A percentile compares a stretch with the other conserved stretches of the same genome.
Evolutionary conservation across 2,888 invertebrate genomes (phyloP).

Genomic region (Leptopilina syphax): DNA sequence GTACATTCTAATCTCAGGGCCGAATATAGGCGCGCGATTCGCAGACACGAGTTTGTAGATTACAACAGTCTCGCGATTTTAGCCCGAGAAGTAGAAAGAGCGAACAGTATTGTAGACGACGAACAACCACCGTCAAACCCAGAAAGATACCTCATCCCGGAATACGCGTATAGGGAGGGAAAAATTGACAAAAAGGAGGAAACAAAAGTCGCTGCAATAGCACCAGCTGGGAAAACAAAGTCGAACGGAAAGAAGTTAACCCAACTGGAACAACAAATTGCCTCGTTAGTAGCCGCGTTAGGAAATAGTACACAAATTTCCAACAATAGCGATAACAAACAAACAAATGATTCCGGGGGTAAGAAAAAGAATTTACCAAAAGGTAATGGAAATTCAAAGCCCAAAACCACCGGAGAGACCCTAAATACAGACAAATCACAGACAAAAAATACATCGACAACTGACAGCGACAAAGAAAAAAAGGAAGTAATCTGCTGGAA

Average conservation of each 20-base stretch:
- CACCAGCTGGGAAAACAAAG: neutral
- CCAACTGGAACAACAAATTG: too few relatives aligned
- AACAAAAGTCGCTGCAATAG: neutral
- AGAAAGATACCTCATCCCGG: neutral
- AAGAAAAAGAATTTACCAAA: too few relatives aligned
- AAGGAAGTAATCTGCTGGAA: too few relatives aligned
- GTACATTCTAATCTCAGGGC: slow-evolving; percentile 43
- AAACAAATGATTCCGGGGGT: too few relatives aligned
- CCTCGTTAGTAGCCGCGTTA: too few relatives aligned
- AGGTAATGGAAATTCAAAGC: too few relatives aligned
- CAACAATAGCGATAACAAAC: too few relatives aligned
- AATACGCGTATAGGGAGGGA: neutral
- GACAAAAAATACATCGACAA: too few relatives aligned
- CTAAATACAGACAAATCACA: too few relatives aligned
- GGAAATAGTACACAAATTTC: too few relatives aligned
- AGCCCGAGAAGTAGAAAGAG: slow-evolving; percentile 21
- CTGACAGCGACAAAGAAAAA: too few relatives aligned
- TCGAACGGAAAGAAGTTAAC: neutral
- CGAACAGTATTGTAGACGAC: neutral
- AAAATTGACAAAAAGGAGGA: neutral
- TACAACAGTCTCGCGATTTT: slow-evolving; percentile 29
- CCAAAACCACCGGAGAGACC: too few relatives aligned
- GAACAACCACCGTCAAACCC: neutral
- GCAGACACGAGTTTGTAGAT: slow-evolving; percentile 32
- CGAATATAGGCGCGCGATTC: slow-evolving; percentile 25